Evolutionary conservation across 1,140 invertebrate genomes (phyloP).

Genomic region (Branchinecta lynchi): DNA sequence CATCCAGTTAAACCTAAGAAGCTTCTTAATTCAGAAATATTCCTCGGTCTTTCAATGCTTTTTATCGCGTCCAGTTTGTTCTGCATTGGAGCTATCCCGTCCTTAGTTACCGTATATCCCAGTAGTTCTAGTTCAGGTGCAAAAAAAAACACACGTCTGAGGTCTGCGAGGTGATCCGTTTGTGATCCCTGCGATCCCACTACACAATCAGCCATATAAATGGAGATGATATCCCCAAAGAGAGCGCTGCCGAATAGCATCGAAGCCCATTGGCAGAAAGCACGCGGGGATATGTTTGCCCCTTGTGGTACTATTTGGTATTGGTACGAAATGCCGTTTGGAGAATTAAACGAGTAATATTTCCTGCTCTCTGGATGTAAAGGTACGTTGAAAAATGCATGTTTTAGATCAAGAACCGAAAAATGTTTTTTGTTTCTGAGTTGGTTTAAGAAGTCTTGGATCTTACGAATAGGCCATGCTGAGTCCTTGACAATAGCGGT

Average conservation of each 20-base stretch:
- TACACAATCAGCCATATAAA: background rate
- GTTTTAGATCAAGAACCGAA: background rate
- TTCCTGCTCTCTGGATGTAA: background rate
- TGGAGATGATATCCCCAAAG: background rate
- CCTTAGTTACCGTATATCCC: background rate
- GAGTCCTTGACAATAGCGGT: background rate
- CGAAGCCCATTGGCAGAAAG: background rate
- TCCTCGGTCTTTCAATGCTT: background rate
- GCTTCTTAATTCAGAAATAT: background rate
- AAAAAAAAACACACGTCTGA: background rate
- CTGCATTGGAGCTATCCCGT: background rate
- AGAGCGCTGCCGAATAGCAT: background rate
- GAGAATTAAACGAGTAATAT: background rate
- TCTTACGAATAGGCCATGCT: background rate
- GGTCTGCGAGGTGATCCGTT: background rate
- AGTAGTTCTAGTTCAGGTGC: background rate
- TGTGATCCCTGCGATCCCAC: background rate
- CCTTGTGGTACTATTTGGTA: background rate
- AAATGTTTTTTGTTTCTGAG: background rate
- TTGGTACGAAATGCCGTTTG: background rate
- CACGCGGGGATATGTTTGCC: background rate
- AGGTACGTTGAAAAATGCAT: background rate
- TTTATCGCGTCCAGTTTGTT: slow-evolving; percentile 2
- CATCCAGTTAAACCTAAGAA: background rate
- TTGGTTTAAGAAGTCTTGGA: background rate